Percentiles rank a stretch among this genome's conserved stretches.
These are phyloP conservation scores for Pasiphila rectangulata DNA, from an alignment of 2,888 invertebrate species.

Conservation along the genomic window DNA sequence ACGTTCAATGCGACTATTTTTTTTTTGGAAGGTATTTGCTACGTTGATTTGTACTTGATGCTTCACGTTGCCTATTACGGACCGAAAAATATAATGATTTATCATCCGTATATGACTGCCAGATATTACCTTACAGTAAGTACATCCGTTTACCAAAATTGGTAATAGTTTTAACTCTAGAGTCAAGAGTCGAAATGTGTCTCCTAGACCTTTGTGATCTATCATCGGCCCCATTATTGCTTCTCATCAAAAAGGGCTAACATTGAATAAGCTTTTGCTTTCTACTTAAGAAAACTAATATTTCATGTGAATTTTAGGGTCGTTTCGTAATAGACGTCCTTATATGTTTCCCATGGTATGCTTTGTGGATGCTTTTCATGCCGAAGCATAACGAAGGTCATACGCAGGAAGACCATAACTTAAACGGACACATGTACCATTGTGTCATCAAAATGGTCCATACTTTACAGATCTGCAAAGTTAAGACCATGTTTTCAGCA, in stretches of 20 bases:
- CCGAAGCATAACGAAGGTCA: slow-evolving; percentile 63
- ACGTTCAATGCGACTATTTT: slow-evolving; percentile 54
- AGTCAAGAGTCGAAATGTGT: no score
- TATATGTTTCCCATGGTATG: slow-evolving; percentile 74
- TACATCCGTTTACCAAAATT: neutral
- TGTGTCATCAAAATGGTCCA: slow-evolving; percentile 64
- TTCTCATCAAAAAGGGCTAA: no score
- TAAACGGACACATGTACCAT: slow-evolving; percentile 58
- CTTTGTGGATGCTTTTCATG: slow-evolving; percentile 52
- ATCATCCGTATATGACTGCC: slow-evolving; percentile 78
- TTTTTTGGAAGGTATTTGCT: slow-evolving; percentile 65
- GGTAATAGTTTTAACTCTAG: no score
- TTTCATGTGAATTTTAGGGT: slow-evolving; percentile 49
- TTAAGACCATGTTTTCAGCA: slow-evolving; percentile 66
- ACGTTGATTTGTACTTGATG: slow-evolving; percentile 74
- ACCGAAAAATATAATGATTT: slow-evolving; percentile 69
- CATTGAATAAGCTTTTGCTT: no score
- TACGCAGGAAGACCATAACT: slow-evolving; percentile 45
- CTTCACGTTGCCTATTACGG: slow-evolving; percentile 77
- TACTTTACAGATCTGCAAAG: slow-evolving; percentile 68
- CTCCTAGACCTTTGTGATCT: no score
- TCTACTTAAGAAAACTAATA: no score
- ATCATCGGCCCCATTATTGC: no score
- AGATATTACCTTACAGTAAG: slow-evolving; percentile 66
- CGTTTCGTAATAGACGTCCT: slow-evolving; percentile 68